Evolutionary conservation across 2,113 vertebrate genomes (phyloP), one percentile per base, ranked within the genome.

Genomic region (Aix galericulata): DNA sequence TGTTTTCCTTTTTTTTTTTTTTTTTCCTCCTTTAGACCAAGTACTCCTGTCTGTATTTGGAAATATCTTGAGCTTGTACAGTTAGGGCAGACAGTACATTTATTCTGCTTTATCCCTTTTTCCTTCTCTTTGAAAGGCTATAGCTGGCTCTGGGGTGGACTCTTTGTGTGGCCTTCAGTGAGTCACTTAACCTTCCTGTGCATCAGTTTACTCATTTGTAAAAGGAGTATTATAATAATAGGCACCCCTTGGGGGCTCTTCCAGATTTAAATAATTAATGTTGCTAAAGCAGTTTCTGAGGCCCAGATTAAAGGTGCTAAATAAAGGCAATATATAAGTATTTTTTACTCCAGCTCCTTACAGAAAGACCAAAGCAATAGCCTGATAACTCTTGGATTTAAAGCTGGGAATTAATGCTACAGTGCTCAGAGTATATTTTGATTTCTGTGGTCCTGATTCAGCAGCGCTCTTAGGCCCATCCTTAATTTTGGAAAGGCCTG

Each of bases 91-190:
- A 36, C 17, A 18, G 82, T 42, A 69, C 58, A 26, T 88, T 88
- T 62, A 2, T 87, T 62, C 92, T 68, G 48, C 48, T 62, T 64
- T 4, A 1, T n/a, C 34, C n/a, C 34, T 5, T 32, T 63, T 80
- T 44, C 25, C 50, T 85, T 17, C 58, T 32, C 59, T 38, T n/a
- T 59, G 85, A 14, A 38, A 74, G 55, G 10, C 60, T 82, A 2
- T 17, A 9, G 53, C 82, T 86, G 56, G n/a, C 80, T 86, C 76
- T 72, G 72, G 17, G 6, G 40, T 27, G 67, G 92, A 87, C 95
- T 96, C 68, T 62, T 67, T 91, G 88, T 91, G 94, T 95, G 94
- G 95, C 94, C 88, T 96, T 93, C 92, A 91, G 73, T 74, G 62
- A 92, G 83, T 86, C 59, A 34, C 88, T 96, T 92, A 59, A 96